Conservation (phyloP, 2,797 vertebrate genomes). For the Nasua narica region DNA sequence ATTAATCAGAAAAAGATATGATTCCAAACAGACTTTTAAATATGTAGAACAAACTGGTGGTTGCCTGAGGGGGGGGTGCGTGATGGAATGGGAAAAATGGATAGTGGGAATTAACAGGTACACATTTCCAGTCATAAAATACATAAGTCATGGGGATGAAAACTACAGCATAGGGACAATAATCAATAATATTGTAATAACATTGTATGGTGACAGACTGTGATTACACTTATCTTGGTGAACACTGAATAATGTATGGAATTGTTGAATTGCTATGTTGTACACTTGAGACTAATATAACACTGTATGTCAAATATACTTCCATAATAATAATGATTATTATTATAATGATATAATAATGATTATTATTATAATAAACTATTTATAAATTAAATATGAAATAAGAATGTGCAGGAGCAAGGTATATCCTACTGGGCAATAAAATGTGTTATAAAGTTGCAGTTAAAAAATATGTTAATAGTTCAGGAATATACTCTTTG, state of each 20-base stretch:
- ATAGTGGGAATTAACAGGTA: not conserved
- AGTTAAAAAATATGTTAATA: slow-evolving; percentile 9
- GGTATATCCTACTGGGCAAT: not conserved
- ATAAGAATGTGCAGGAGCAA: not conserved
- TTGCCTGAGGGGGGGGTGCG: not conserved
- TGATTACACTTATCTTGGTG: not conserved
- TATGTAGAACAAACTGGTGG: not conserved
- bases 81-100: not conserved
- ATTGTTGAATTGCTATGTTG: not conserved
- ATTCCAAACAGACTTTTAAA: not conserved
- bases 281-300: not conserved
- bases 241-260: not conserved
- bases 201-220: not conserved
- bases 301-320: not conserved
- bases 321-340: not conserved
- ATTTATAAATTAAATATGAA: not conserved
- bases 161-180: not conserved
- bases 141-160: not conserved
- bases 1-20: not conserved
- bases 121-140: not conserved
- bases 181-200: not conserved
- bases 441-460: not conserved
- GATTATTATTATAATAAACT: no score
- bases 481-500: not conserved
- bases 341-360: no score